Percentiles rank a stretch among this genome's conserved stretches.
Conservation (phyloP, 2,888 invertebrate species). For the Crematogaster levior region DNA sequence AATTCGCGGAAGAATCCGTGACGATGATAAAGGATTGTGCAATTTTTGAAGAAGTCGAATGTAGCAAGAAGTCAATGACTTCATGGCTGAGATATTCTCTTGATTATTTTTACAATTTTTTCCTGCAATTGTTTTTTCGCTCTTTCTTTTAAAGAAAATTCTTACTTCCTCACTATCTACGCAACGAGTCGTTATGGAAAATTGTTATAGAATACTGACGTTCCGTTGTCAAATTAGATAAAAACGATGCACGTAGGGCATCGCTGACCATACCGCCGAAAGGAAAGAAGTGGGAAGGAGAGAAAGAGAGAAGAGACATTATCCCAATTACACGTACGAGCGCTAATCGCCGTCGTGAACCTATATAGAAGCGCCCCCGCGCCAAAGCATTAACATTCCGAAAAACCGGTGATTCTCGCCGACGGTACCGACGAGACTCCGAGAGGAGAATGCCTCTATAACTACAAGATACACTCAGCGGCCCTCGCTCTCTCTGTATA, state of each 20-base stretch:
- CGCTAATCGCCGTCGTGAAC: conserved; percentile 71
- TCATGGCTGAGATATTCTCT: neutral
- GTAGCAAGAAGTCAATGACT: conserved; percentile 1
- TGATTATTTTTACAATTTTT: neutral
- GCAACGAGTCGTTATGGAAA: neutral
- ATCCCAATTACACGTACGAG: conserved; percentile 75
- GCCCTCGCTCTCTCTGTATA: conserved; percentile 62
- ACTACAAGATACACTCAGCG: conserved; percentile 69
- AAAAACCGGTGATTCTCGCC: conserved; percentile 78
- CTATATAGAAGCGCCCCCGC: conserved; percentile 69
- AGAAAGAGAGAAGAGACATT: conserved; percentile 60
- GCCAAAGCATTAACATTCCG: conserved; percentile 74
- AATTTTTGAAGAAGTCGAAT: conserved; percentile 2
- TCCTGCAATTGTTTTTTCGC: neutral
- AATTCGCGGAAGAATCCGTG: conserved; percentile 10
- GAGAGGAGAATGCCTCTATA: conserved; percentile 69
- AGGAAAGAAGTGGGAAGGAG: neutral
- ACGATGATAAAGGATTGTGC: neutral
- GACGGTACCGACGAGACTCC: conserved; percentile 72
- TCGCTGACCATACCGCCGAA: neutral
- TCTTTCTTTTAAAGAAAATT: neutral
- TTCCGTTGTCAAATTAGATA: neutral
- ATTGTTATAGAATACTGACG: neutral
- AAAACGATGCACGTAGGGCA: conserved; percentile 9
- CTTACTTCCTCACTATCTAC: neutral